Evolutionary conservation across 2,113 vertebrate genomes (phyloP), one percentile per base, ranked within the genome.

Genomic region (Ibidorhyncha struthersii): DNA sequence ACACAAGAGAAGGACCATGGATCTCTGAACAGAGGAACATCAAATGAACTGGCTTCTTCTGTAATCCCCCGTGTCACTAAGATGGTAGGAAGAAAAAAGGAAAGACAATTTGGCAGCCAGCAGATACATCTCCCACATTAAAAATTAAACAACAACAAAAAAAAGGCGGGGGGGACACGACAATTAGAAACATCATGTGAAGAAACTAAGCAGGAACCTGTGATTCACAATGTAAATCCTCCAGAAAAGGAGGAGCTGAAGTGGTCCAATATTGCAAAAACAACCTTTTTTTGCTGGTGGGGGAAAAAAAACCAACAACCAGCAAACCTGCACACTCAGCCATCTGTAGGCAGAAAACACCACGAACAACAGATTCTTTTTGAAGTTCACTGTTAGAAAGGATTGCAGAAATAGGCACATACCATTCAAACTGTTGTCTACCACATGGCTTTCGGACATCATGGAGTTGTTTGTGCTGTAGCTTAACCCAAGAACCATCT

Each of bases 401-500:
- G 13, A 45, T 26, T 78, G 61, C 61, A 38, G 67, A 71, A 91
- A 40, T 5, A 56, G 56, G 34, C 43, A 96, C 97, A 21, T 98
- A 99, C 99, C 99, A 52, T 98, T 97, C 40, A 98, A 32, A 88
- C 95, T 98, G 96, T 96, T 98, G 62, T 99, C 99, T 10, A 96
- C 85, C 6, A 98, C 97, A 1, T 98, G 98, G 86, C 98, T 99
- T 97, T 99, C 99, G 5, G 99, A 98, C 92, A 99, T 97, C 50
- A 99, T 96, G 62, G 99, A 99, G 90, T 94, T 98, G 93, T 99
- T 99, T 19, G 99, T 99, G 98, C 98, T 99, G 83, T 99, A 99
- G 96, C 99, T 99, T 78, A 99, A 97, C 82, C 99, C 99, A 61
- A 99, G 98, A 79, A 99, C 99, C 98, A 98, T 99, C 86, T 99